Conservation (phyloP, 2,888 invertebrate genomes). For the Tachina grossa region DNA sequence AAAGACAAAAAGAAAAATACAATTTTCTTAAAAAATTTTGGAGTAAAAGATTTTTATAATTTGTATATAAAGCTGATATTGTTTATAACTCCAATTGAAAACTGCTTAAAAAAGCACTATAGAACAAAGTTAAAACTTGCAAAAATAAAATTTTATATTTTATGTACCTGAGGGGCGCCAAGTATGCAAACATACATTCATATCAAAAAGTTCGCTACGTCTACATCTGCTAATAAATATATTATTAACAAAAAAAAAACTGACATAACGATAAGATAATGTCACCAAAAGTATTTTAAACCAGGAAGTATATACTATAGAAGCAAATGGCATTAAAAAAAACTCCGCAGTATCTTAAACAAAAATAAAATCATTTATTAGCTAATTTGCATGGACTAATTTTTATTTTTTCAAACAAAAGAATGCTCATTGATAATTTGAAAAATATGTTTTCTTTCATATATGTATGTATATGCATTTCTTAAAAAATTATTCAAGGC, state of each 20-base stretch:
- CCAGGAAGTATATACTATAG: conserved; percentile 26
- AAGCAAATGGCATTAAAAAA: no score
- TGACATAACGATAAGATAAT: conserved; percentile 33
- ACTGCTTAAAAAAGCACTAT: no score
- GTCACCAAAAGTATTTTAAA: conserved; percentile 45
- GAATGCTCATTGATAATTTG: neutral
- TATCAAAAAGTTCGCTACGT: no score
- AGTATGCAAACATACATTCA: neutral
- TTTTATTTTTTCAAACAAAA: neutral
- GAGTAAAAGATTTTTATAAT: no score
- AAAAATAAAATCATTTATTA: neutral
- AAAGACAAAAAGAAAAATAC: no score
- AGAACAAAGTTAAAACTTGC: no score
- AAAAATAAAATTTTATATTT: no score
- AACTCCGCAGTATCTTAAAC: neutral
- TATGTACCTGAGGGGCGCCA: neutral
- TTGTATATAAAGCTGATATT: no score
- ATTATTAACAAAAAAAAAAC: conserved; percentile 10
- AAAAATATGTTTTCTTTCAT: neutral
- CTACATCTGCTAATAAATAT: neutral
- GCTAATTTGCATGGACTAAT: neutral
- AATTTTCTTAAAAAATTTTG: no score
- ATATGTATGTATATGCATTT: neutral
- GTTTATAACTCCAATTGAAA: no score
- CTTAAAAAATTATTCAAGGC: neutral